phyloP scores from a whole-genome alignment of 2,113 vertebrate genomes.

The Pseudorasbora parva region DNA sequence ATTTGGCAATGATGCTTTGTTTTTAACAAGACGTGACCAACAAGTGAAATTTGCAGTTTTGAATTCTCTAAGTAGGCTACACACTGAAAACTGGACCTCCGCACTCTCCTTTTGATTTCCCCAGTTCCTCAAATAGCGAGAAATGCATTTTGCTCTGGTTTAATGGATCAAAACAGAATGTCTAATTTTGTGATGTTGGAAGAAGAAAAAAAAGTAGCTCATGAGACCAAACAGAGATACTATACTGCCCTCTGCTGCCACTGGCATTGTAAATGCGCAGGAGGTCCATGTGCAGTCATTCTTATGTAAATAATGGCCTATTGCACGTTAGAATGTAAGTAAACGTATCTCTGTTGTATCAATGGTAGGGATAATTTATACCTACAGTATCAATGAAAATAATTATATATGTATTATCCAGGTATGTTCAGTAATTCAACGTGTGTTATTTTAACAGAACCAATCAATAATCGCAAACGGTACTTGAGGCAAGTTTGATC shows the following conservation, averaged over 20 bases:
- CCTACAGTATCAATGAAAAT: background rate
- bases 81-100: background rate
- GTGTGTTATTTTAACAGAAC: background rate
- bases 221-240: constrained; percentile 39
- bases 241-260: constrained; percentile 63
- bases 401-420: background rate
- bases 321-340: background rate
- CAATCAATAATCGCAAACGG: background rate
- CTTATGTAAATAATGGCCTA: background rate
- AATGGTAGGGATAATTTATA: background rate
- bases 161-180: constrained; percentile 59
- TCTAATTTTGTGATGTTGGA: constrained; percentile 62
- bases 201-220: constrained; percentile 34
- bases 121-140: background rate
- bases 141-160: constrained; percentile 49
- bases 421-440: background rate
- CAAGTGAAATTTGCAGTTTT: background rate
- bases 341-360: background rate
- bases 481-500: too few species aligned
- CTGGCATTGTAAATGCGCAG: background rate
- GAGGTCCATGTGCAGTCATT: background rate
- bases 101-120: background rate
- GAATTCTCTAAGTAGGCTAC: background rate
- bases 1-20: background rate
- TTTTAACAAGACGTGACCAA: background rate